A percentile compares a stretch with the other conserved stretches of the same genome.
Conservation (phyloP, 2,888 invertebrate species). For the Onthophagus sagittarius region DNA sequence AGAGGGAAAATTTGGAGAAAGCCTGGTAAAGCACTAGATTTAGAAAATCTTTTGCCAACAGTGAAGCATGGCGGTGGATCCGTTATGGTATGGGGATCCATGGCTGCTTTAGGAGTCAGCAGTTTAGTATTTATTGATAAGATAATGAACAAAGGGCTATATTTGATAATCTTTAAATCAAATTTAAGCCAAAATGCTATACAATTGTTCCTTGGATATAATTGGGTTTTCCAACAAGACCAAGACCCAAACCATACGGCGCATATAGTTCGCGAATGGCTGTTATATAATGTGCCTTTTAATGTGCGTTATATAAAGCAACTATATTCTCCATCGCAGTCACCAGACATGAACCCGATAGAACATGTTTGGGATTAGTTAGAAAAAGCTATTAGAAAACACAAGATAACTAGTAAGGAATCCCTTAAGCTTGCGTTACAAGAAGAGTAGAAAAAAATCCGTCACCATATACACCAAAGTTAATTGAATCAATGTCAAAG, state of each 20-base stretch:
- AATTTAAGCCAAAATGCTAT: slow-evolving; percentile 1
- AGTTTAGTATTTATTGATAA: slow-evolving; percentile 30
- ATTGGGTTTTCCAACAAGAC: neutral
- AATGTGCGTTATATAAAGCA: slow-evolving; percentile 6
- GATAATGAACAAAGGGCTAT: slow-evolving; percentile 20
- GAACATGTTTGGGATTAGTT: neutral
- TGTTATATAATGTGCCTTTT: slow-evolving; percentile 9
- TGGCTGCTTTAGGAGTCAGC: slow-evolving; percentile 29
- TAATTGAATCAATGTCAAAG: neutral
- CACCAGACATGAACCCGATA: neutral
- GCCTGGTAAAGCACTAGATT: slow-evolving; percentile 25
- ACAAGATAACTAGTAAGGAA: neutral
- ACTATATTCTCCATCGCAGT: neutral
- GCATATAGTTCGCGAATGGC: slow-evolving; percentile 6
- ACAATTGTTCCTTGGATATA: neutral
- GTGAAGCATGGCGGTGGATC: slow-evolving; percentile 35
- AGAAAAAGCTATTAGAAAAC: neutral
- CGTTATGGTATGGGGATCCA: slow-evolving; percentile 33
- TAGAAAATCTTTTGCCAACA: slow-evolving; percentile 28
- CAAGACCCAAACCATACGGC: neutral
- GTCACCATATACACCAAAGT: neutral
- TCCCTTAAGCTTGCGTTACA: neutral
- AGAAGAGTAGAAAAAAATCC: neutral
- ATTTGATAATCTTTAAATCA: neutral
- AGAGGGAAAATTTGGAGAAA: slow-evolving; percentile 27